phyloP scores from a whole-genome alignment of 2,888 invertebrate genomes.

The Thalpophila matura region DNA sequence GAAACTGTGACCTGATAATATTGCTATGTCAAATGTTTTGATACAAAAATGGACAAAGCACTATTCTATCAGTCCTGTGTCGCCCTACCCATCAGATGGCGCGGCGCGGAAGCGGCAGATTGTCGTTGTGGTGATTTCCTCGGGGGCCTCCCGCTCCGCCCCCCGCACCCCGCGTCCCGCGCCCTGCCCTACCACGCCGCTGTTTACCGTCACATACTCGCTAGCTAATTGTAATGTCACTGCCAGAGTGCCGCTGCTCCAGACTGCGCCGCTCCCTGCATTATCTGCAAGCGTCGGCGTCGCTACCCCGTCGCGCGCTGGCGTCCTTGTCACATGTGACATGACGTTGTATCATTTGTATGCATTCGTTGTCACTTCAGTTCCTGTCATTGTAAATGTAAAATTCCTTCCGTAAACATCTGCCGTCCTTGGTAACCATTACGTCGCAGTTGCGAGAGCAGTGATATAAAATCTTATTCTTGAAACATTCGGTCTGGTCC shows the following conservation, averaged over 20 bases:
- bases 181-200: not conserved
- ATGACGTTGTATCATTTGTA: not conserved
- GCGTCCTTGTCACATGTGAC: not conserved
- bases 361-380: not conserved
- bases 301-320: not conserved
- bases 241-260: not conserved
- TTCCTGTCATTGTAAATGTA: not conserved
- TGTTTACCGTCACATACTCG: not conserved
- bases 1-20: too few species aligned
- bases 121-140: slow-evolving; percentile 30
- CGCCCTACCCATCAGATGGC: not conserved
- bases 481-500: too few species aligned
- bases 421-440: not conserved
- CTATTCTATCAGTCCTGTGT: not conserved
- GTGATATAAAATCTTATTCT: too few species aligned
- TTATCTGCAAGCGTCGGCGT: not conserved
- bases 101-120: slow-evolving; percentile 7
- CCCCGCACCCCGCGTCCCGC: not conserved
- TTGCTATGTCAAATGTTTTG: too few species aligned
- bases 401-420: not conserved
- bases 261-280: not conserved
- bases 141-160: not conserved
- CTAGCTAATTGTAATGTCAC: slow-evolving; percentile 5
- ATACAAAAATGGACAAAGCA: not conserved
- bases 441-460: too few species aligned